phyloP scores from a whole-genome alignment of 2,888 invertebrate genomes.

The Pollenia amentaria region DNA sequence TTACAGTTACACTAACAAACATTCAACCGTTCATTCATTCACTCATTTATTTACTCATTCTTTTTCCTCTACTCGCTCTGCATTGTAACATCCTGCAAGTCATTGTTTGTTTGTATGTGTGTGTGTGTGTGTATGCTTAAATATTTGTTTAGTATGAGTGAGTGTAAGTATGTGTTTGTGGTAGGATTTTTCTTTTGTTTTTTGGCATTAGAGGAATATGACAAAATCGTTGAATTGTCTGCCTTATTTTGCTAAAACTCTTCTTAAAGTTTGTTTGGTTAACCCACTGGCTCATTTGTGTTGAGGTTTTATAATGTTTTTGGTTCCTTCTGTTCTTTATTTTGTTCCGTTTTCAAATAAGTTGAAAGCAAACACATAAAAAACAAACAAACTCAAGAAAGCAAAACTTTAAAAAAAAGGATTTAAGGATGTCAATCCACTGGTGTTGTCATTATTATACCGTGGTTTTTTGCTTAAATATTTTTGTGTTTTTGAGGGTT shows the following conservation, averaged over 20 bases:
- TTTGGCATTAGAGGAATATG: conserved; percentile 36
- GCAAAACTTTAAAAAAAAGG: conserved; percentile 23
- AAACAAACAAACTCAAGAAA: no score
- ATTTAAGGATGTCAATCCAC: conserved; percentile 38
- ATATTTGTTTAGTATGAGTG: background rate
- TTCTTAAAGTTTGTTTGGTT: conserved; percentile 52
- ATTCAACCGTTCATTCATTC: conserved; percentile 6
- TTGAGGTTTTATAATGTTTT: conserved; percentile 20
- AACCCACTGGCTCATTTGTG: conserved; percentile 55
- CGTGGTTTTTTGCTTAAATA: background rate
- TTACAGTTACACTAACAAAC: conserved; percentile 19
- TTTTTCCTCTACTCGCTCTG: background rate
- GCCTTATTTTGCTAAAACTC: conserved; percentile 62
- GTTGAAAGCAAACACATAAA: no score
- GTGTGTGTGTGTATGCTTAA: background rate
- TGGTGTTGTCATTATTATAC: conserved; percentile 18
- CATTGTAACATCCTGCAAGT: background rate
- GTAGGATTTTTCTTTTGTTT: conserved; percentile 1
- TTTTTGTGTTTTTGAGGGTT: background rate
- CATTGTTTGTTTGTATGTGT: background rate
- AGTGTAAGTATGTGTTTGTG: background rate
- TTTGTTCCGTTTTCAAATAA: background rate
- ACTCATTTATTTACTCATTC: background rate
- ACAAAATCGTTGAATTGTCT: conserved; percentile 65
- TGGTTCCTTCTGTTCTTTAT: background rate